A percentile compares a stretch with the other conserved stretches of the same genome.
These are phyloP conservation scores for Tiaroga cobitis DNA, from an alignment of 2,797 vertebrate genomes.

Conservation along the genomic window DNA sequence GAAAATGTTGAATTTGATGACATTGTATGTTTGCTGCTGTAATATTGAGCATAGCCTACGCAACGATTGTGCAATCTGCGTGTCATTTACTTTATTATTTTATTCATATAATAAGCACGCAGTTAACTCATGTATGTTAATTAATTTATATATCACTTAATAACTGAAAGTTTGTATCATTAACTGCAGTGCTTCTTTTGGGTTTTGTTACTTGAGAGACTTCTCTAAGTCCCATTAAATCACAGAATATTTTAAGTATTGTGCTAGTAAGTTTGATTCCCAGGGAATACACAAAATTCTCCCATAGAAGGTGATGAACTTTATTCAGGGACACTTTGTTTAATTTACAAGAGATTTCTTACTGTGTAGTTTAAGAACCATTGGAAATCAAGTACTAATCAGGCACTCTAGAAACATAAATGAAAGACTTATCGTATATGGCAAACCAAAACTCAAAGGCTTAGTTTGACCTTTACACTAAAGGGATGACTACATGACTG, in stretches of 20 bases:
- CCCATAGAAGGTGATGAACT: not conserved
- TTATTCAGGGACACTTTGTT: not conserved
- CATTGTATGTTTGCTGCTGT: too few relatives aligned
- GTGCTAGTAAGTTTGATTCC: not conserved
- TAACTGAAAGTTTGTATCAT: too few relatives aligned
- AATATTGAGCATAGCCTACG: too few relatives aligned
- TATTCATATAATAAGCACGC: too few relatives aligned
- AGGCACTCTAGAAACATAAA: constrained; percentile 18
- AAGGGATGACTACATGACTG: constrained; percentile 44
- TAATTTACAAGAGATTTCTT: constrained; percentile 17
- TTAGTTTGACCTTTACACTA: constrained; percentile 59
- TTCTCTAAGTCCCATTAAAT: not conserved
- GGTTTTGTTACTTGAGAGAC: not conserved
- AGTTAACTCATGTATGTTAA: too few relatives aligned
- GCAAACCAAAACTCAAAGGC: constrained; percentile 57
- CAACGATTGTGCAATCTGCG: too few relatives aligned
- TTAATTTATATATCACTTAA: too few relatives aligned
- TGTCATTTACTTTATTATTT: too few relatives aligned
- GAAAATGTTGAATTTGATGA: too few relatives aligned
- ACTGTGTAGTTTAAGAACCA: not conserved
- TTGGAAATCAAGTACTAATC: constrained; percentile 29
- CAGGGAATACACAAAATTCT: not conserved
- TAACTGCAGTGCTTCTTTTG: not conserved
- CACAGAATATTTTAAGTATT: not conserved
- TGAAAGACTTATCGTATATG: constrained; percentile 49